Evolutionary conservation across 2,113 vertebrate species (phyloP), one percentile per base, ranked within the genome.

Genomic region (Dunckerocampus dactyliophorus): DNA sequence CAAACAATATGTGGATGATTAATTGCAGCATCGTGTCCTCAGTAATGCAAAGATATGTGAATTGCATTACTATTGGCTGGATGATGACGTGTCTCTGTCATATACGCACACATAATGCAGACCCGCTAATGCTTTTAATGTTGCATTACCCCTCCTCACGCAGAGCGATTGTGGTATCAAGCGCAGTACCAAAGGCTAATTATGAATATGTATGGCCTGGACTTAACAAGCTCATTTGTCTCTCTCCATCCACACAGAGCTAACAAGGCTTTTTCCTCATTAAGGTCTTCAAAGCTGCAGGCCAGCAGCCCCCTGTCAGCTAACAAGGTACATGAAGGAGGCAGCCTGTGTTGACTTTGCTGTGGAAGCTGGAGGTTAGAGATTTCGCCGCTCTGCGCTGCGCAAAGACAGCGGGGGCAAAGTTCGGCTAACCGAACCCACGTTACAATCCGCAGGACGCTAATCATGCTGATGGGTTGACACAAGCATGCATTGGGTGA

Each of bases 281-380:
- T 82, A 84, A 84, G 75, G 79, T 63, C 50, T 56, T 74, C 71
- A 54, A 79, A 77, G 69, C 77, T 76, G 59, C 71, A 62, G 77
- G 71, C 76, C 63, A 77, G 73, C 75, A 76, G 63, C 69, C 69
- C 50, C 21, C 77, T 79, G 84, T 74, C 76, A 75, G 70, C 73
- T 82, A 83, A 88, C 75, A 68, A 75, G 72, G 58, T 71, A 75
- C 79, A 85, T 81, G 77, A 82, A 79, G 74, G 67, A 85, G 77
- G 81, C 65, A 76, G 62, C 59, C 70, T 55, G 51, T 71, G 80
- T 77, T 71, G 72, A 79, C 71, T 75, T 77, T 74, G 60, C 71
- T 70, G 52, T 21, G 55, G 45, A 75, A 59, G 65, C 69, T 69
- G 74, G 74, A 76, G 76, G 67, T 69, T 60, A 63, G 59, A 76